Evolutionary conservation across 2,888 invertebrate genomes (phyloP).

Genomic region (Eupithecia subumbrata): DNA sequence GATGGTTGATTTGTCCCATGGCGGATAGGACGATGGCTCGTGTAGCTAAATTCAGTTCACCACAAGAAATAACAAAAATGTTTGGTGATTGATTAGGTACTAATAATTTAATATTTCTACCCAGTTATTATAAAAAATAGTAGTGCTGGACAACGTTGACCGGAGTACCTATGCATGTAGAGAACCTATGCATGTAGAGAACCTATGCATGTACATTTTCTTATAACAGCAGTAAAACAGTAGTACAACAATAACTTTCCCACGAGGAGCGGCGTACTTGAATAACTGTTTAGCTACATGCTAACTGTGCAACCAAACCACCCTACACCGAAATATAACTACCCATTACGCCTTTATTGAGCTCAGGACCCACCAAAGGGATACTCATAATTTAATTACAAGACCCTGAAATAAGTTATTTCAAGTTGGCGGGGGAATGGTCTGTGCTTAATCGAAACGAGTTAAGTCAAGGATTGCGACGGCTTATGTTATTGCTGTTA

Average conservation of each 20-base stretch:
- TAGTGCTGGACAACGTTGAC: too few species aligned
- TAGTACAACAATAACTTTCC: constrained; percentile 3
- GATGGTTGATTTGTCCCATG: neutral
- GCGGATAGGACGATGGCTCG: neutral
- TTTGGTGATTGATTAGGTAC: too few species aligned
- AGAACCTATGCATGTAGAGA: neutral
- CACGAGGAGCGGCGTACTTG: constrained; percentile 10
- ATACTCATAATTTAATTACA: constrained; percentile 80
- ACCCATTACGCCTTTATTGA: constrained; percentile 77
- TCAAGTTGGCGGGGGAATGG: constrained; percentile 59
- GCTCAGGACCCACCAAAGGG: constrained; percentile 76
- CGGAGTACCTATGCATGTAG: too few species aligned
- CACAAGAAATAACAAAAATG: neutral
- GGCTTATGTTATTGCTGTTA: constrained; percentile 43
- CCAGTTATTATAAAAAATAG: too few species aligned
- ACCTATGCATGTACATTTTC: neutral
- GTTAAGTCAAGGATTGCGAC: constrained; percentile 47
- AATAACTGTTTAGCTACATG: constrained; percentile 37
- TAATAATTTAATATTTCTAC: too few species aligned
- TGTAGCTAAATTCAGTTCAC: neutral
- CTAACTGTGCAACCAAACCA: constrained; percentile 55
- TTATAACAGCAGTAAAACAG: neutral
- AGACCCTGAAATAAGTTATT: constrained; percentile 69
- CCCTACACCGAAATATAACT: constrained; percentile 75
- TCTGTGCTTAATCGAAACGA: constrained; percentile 57